Evolutionary conservation across 2,797 vertebrate species (phyloP).

Genomic region (Microctenopoma steveboyesi): DNA sequence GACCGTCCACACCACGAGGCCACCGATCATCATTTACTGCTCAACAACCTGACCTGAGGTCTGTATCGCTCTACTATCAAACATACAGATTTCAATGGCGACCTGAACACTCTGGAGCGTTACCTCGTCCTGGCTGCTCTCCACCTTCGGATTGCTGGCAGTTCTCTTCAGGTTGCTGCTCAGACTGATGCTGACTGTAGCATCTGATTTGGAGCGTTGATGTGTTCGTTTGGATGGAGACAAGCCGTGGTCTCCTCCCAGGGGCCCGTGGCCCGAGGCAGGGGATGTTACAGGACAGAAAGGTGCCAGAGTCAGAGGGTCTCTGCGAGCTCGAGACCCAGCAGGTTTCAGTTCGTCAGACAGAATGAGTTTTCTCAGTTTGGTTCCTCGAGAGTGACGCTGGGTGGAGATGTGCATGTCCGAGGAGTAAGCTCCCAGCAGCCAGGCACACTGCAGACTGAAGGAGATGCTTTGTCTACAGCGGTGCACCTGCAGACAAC

Average conservation of each 20-base stretch:
- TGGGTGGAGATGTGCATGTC: conserved; percentile 99
- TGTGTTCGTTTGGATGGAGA: conserved; percentile 96
- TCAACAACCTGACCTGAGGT: no score
- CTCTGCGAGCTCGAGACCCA: conserved; percentile 81
- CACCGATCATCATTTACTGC: no score
- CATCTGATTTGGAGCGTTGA: conserved; percentile 97
- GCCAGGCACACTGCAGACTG: conserved; percentile 93
- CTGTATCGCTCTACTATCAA: background rate
- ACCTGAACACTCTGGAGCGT: background rate
- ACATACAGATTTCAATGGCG: background rate
- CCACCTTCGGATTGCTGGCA: conserved; percentile 96
- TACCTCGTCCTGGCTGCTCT: conserved; percentile 94
- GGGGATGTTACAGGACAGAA: conserved; percentile 76
- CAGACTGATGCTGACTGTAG: conserved; percentile 91
- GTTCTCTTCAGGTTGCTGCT: conserved; percentile 96
- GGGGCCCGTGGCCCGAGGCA: conserved; percentile 29
- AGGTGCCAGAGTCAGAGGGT: conserved; percentile 77
- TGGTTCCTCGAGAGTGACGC: conserved; percentile 94
- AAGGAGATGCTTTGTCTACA: conserved; percentile 96
- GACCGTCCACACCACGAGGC: no score
- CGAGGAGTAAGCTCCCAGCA: conserved; percentile 93
- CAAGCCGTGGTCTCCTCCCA: conserved; percentile 80
- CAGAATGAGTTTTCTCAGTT: conserved; percentile 93
- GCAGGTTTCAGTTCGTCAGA: conserved; percentile 94
- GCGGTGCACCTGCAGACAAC: conserved; percentile 84